A percentile compares a stretch with the other conserved stretches of the same genome.
Conservation (phyloP, 2,113 vertebrate species). For the Stigmatopora nigra region DNA sequence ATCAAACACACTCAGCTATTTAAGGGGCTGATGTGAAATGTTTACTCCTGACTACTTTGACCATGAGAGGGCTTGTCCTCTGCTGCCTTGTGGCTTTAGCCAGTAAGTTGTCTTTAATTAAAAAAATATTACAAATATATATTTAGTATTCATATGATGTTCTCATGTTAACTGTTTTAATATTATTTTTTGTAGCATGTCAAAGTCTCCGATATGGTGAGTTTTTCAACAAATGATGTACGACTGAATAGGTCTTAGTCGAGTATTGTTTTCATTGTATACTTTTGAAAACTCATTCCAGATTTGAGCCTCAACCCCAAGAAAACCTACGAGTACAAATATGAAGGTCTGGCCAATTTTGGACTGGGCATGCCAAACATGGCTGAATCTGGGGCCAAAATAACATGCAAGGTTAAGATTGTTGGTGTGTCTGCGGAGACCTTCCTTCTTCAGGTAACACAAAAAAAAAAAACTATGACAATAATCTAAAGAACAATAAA, state of each 20-base stretch:
- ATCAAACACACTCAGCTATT: constrained; percentile 23
- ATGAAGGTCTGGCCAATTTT: constrained; percentile 60
- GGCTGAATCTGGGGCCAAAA: constrained; percentile 56
- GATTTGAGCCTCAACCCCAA: constrained; percentile 54
- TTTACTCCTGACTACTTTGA: constrained; percentile 28
- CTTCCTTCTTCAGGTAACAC: constrained; percentile 63
- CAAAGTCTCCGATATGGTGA: constrained; percentile 62
- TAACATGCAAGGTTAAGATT: constrained; percentile 61
- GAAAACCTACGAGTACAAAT: constrained; percentile 68
- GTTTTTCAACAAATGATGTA: constrained; percentile 23
- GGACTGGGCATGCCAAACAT: constrained; percentile 56
- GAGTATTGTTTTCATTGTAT: not conserved
- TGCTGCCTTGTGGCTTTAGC: constrained; percentile 62
- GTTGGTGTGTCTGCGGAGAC: constrained; percentile 39
- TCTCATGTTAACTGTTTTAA: constrained; percentile 7
- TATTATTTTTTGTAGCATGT: constrained; percentile 48
- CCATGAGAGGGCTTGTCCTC: constrained; percentile 56
- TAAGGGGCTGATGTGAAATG: constrained; percentile 32
- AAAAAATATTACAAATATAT: not conserved
- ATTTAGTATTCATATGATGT: no score
- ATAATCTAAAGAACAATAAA: not conserved
- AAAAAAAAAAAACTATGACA: not conserved
- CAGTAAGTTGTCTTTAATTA: constrained; percentile 51
- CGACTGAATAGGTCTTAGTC: no score
- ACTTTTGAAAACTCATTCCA: constrained; percentile 37